Evolutionary conservation across 2,888 invertebrate species (phyloP), one percentile per base, ranked within the genome.

Genomic region (Plemyria rubiginata): DNA sequence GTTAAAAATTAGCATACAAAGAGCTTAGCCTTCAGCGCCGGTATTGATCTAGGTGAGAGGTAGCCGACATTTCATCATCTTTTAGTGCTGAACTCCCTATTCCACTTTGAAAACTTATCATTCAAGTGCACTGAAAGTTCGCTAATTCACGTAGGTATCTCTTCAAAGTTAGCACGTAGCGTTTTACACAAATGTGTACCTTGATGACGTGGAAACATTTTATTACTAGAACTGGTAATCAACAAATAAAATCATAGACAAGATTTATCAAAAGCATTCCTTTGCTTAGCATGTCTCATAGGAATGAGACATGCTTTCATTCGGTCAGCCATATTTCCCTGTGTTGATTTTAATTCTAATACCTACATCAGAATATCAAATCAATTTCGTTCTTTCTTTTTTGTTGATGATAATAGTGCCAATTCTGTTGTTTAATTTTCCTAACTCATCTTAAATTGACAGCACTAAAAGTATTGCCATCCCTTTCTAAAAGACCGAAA

Each of bases 181-280:
- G 82, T 87, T 89, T 88, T 88, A 86, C 82, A 85, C 87, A 86
- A 89, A 89, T 87, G 84, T 87, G 86, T 87, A 84, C 84, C 84
- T 88, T 87, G 78, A 77, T 68, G 8, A 70, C 81, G 43, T 61
- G 57, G 81, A 80, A 59, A 76, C 82, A 82, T 55, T 78, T 65
- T 61, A 8, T 54, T 52, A n/a, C 84, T 85, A 13, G 59, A 63
- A 60, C 11, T 12, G 61, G 13, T 22, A 38, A 3, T 38, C 36
- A 11, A 11, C 11, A 9, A 38, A 53, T 9, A 16, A 28, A 38
- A 29, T 9, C 1, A 32, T 6, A 32, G 32, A 7, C 2, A 32
- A 32, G 8, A 0, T 32, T 32, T 32, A 22, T n/a, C 22, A 22
- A 22, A 22, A 22, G 22, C 22, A n/a, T n/a, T n/a, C n/a, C n/a